Percentiles rank a stretch among this genome's conserved stretches.
Conservation (phyloP, 2,797 vertebrate species). For the Schizopygopsis pylzovi region DNA sequence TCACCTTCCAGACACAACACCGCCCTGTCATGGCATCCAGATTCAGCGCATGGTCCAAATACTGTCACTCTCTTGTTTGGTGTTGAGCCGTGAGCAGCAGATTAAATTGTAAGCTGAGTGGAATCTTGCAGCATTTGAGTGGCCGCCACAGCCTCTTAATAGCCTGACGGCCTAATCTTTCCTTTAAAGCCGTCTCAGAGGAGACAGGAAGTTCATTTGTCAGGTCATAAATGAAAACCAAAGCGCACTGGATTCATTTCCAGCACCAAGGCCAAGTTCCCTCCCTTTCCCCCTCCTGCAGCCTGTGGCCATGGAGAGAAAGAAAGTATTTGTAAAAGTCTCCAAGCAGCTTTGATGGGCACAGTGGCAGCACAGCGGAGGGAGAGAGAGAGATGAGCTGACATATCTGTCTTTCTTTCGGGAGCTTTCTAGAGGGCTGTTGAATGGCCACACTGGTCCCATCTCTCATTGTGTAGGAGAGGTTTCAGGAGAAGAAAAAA, state of each 20-base stretch:
- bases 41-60: conserved; percentile 35
- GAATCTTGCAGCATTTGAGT: conserved; percentile 46
- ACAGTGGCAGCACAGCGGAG: conserved; percentile 59
- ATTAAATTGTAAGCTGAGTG: conserved; percentile 52
- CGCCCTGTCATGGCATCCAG: conserved; percentile 23
- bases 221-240: conserved; percentile 56
- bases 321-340: conserved; percentile 72
- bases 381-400: conserved; percentile 54
- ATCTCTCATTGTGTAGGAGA: conserved; percentile 41
- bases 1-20: conserved; percentile 14
- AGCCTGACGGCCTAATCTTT: conserved; percentile 51
- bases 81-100: conserved; percentile 37
- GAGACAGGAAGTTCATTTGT: conserved; percentile 59
- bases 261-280: conserved; percentile 46
- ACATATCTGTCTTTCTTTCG: conserved; percentile 59
- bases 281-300: conserved; percentile 56
- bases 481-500: conserved; percentile 41
- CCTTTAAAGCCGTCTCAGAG: conserved; percentile 54
- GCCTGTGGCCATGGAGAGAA: conserved; percentile 64
- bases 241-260: conserved; percentile 62
- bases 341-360: conserved; percentile 64
- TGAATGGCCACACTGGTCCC: conserved; percentile 46
- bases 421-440: conserved; percentile 51
- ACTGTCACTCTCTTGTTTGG: conserved; percentile 37
- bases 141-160: conserved; percentile 42